Evolutionary conservation across 2,797 vertebrate species (phyloP).

Genomic region (Coluber constrictor): DNA sequence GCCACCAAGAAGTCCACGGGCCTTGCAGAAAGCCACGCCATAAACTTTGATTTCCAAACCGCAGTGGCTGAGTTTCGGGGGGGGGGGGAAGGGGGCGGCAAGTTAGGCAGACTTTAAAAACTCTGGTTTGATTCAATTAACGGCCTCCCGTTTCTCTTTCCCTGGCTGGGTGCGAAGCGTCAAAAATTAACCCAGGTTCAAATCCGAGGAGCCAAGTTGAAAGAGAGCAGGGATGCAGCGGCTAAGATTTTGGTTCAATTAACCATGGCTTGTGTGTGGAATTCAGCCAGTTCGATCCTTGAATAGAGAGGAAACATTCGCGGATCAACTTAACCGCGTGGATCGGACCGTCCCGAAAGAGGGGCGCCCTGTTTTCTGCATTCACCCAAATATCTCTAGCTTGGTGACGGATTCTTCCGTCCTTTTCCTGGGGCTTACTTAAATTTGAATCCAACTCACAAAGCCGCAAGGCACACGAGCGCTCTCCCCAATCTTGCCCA

Average conservation of each 20-base stretch:
- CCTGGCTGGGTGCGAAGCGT: not conserved
- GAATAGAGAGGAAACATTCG: not conserved
- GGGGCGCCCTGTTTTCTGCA: not conserved
- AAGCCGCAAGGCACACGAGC: not conserved
- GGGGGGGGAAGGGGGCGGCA: rapidly evolving
- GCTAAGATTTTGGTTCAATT: not conserved
- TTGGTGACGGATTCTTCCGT: not conserved
- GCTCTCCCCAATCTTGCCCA: not conserved
- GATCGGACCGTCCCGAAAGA: rapidly evolving
- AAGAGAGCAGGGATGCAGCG: not conserved
- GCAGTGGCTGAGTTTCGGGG: not conserved
- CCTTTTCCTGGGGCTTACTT: not conserved
- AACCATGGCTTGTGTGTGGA: not conserved
- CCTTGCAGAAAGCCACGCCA: not conserved
- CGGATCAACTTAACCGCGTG: not conserved
- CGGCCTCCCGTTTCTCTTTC: not conserved
- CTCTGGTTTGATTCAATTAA: not conserved
- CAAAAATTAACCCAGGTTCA: not conserved
- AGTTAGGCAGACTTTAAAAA: not conserved
- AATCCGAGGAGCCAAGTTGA: not conserved
- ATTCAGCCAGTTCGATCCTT: not conserved
- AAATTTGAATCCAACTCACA: not conserved
- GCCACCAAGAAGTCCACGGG: not conserved
- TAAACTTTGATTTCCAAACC: not conserved
- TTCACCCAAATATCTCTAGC: not conserved